A percentile compares a stretch with the other conserved stretches of the same genome.
Conservation (phyloP, 2,888 invertebrate species). For the Caenorhabditis afra region DNA sequence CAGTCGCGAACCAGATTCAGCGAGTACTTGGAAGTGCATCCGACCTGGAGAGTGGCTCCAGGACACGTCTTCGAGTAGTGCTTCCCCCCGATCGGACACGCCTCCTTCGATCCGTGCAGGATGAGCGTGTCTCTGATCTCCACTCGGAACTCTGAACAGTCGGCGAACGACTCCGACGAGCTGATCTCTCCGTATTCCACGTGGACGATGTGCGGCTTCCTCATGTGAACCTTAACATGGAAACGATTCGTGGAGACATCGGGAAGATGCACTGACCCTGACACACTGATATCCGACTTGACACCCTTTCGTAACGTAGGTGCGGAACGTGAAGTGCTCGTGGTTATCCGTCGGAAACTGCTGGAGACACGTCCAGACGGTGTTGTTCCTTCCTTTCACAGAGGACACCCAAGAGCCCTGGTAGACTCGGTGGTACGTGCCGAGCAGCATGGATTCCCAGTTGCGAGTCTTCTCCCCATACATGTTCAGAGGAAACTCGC, state of each 20-base stretch:
- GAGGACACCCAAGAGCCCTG: constrained; percentile 59
- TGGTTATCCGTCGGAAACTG: constrained; percentile 35
- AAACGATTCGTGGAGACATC: not conserved
- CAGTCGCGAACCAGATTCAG: constrained; percentile 57
- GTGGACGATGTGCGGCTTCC: constrained; percentile 48
- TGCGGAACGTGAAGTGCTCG: constrained; percentile 42
- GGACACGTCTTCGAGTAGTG: constrained; percentile 54
- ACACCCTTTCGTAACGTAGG: constrained; percentile 64
- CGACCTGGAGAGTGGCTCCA: constrained; percentile 43
- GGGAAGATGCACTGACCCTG: constrained; percentile 37
- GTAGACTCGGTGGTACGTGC: constrained; percentile 51
- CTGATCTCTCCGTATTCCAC: constrained; percentile 57
- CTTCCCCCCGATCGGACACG: constrained; percentile 57
- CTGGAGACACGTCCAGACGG: constrained; percentile 62
- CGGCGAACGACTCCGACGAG: constrained; percentile 36
- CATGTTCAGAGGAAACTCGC: constrained; percentile 43
- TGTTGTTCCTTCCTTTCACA: constrained; percentile 57
- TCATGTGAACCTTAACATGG: constrained; percentile 40
- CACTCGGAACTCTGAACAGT: constrained; percentile 60
- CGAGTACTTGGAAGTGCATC: constrained; percentile 49
- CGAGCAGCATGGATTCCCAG: constrained; percentile 61
- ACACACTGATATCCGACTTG: constrained; percentile 66
- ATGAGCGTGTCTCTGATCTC: constrained; percentile 62
- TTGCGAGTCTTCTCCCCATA: constrained; percentile 30
- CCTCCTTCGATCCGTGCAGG: constrained; percentile 43